phyloP scores from a whole-genome alignment of 2,888 invertebrate genomes.

The Alviniconcha strummeri region DNA sequence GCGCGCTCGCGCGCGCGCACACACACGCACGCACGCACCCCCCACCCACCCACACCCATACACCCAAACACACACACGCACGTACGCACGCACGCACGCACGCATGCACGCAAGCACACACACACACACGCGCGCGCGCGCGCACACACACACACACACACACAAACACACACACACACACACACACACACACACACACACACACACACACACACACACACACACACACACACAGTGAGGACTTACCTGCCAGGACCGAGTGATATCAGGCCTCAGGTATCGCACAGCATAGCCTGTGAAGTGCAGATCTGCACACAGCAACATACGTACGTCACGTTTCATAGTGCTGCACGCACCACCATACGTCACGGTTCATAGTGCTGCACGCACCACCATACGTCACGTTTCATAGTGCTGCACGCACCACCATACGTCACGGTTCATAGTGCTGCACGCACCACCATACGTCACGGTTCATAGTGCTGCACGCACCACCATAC shows the following conservation, averaged over 20 bases:
- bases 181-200: neutral
- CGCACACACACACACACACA: neutral
- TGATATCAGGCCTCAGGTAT: constrained; percentile 65
- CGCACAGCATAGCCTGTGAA: constrained; percentile 68
- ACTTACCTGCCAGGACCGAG: constrained; percentile 63
- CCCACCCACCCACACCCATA: neutral
- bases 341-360: no score
- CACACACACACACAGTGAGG: constrained; percentile 10
- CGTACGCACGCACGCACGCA: neutral
- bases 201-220: neutral
- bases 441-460: constrained; percentile 49
- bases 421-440: no score
- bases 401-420: no score
- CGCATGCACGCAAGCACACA: neutral
- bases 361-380: no score
- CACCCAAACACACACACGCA: neutral
- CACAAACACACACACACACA: neutral
- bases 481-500: no score
- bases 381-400: constrained; percentile 42
- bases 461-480: no score
- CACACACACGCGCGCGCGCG: neutral
- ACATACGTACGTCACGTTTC: no score
- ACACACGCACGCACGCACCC: neutral
- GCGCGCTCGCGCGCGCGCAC: no score
- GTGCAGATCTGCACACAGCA: constrained; percentile 57